Evolutionary conservation across 1,140 invertebrate genomes (phyloP), one percentile per base, ranked within the genome.

Genomic region (Zaprionus davidi): DNA sequence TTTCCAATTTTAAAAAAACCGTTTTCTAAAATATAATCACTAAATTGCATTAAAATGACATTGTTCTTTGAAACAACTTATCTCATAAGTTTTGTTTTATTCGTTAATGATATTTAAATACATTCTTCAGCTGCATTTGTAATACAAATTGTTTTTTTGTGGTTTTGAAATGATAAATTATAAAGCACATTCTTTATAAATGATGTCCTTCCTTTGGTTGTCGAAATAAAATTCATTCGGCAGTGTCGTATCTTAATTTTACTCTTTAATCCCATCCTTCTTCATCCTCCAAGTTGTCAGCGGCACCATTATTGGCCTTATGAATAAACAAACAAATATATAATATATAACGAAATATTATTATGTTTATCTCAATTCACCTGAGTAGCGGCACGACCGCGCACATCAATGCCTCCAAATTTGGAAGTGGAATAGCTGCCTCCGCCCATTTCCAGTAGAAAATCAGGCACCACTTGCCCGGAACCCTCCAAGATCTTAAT

Each of bases 401-500:
- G 86, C 9, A 95, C 93, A 90, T 95, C 95, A 58, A 92, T 51
- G 4, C 94, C 94, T 26, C 95, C 95, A 77, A 95, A 95, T 9
- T 70, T 36, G 4, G 75, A 71, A 12, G 67, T 65, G 1, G 12
- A 1, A 26, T 38, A 71, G 31, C 81, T 80, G 28, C 92, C 93
- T 20, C 93, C 92, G 0, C 93, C 86, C 2, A 84, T 92, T 6
- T 80, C 79, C 13, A 92, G 78, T 1, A 97, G 77, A 92, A 95
- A 97, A 5, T 95, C 94, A 0, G 96, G 96, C 12, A 96, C 92
- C 0, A 93, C 67, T 81, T 96, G 96, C 0, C 93, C 92, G 2
- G 96, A 95, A 73, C 95, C 94, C 49, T 93, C 93, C 4, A 99
- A 93, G 64, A 98, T 96, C 78, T 95, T 95, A 0, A 96, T 94